Conservation (phyloP, 1,140 invertebrate genomes). For the Monomorium pharaonis region DNA sequence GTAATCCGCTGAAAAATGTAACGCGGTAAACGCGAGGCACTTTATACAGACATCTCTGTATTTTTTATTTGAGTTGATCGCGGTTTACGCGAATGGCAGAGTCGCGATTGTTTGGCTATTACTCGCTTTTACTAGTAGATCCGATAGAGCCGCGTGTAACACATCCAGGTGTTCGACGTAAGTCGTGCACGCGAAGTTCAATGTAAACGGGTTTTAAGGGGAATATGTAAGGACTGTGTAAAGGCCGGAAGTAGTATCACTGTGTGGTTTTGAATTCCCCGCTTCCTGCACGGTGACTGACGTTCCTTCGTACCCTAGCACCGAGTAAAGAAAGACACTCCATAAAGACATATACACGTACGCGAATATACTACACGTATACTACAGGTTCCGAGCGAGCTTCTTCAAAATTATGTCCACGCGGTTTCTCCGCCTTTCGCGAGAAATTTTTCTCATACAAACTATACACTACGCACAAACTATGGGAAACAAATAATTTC, state of each 20-base stretch:
- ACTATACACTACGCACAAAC: background rate
- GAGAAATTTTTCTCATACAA: slow-evolving; percentile 34
- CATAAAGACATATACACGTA: background rate
- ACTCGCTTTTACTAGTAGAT: slow-evolving; percentile 17
- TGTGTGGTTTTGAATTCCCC: slow-evolving; percentile 52
- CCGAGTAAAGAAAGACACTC: background rate
- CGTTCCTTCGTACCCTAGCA: background rate
- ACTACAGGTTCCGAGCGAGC: slow-evolving; percentile 28
- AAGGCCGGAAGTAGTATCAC: slow-evolving; percentile 39
- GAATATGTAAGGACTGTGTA: slow-evolving; percentile 33
- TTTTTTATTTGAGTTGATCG: slow-evolving; percentile 15
- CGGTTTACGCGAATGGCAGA: slow-evolving; percentile 16
- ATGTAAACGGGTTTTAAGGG: slow-evolving; percentile 13
- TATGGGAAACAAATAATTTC: slow-evolving; percentile 26
- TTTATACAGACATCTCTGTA: background rate
- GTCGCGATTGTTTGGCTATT: background rate
- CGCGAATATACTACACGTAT: too few relatives aligned
- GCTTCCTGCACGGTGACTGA: slow-evolving; percentile 13
- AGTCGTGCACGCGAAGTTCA: slow-evolving; percentile 15
- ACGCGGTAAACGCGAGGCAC: background rate
- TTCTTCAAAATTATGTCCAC: slow-evolving; percentile 26
- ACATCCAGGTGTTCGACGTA: slow-evolving; percentile 21
- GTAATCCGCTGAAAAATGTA: background rate
- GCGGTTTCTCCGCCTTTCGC: slow-evolving; percentile 29
- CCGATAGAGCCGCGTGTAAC: slow-evolving; percentile 6